A percentile compares a stretch with the other conserved stretches of the same genome.
phyloP scores from a whole-genome alignment of 2,888 invertebrate species.

The Hyppa rectilinea region DNA sequence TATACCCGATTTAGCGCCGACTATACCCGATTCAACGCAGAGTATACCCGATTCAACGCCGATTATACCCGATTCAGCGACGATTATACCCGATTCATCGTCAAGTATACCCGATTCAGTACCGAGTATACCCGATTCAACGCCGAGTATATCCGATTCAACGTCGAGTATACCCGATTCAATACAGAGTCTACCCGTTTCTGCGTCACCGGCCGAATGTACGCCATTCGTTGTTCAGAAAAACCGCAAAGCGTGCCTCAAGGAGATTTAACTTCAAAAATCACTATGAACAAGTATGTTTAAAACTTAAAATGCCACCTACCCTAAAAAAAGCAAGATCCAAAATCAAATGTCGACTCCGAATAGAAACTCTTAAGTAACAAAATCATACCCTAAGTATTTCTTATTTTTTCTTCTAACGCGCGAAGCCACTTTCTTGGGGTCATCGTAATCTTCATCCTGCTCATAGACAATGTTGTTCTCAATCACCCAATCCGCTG shows the following conservation, averaged over 20 bases:
- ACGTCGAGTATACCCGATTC: background rate
- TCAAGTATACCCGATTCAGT: too few relatives aligned
- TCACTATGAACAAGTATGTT: background rate
- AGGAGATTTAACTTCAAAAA: background rate
- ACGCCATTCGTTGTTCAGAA: background rate
- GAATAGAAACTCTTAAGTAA: constrained; percentile 84
- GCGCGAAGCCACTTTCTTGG: constrained; percentile 78
- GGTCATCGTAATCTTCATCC: constrained; percentile 82
- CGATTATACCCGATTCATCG: background rate
- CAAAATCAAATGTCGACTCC: constrained; percentile 85
- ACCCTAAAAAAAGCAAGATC: constrained; percentile 26
- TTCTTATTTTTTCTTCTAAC: constrained; percentile 89
- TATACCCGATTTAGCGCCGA: background rate
- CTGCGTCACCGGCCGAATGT: too few relatives aligned
- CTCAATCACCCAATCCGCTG: constrained; percentile 82
- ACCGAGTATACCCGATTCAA: background rate
- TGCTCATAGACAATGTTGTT: constrained; percentile 82
- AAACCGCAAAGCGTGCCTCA: background rate
- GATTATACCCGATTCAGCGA: background rate
- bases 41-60: background rate
- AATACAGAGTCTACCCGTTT: too few relatives aligned
- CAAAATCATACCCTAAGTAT: constrained; percentile 86
- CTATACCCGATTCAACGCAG: too few relatives aligned
- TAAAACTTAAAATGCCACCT: constrained; percentile 9
- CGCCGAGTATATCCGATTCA: background rate